These are phyloP conservation scores for Psilopogon haemacephalus DNA, from an alignment of 2,113 vertebrate genomes.

Conservation along the genomic window DNA sequence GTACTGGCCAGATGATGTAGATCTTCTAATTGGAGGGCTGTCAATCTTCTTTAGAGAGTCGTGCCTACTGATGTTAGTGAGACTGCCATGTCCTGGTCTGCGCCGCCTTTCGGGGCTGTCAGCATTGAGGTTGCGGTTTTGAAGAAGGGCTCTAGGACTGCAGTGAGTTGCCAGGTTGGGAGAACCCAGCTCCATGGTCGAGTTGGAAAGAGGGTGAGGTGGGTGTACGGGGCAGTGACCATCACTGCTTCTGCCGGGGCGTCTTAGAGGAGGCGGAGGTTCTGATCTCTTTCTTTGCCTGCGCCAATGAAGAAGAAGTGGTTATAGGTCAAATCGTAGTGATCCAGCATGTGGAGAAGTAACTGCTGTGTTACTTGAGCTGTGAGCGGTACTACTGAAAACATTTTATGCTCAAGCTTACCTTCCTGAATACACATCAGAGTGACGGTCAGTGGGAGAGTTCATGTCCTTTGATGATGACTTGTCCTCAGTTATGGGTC, in stretches of 20 bases:
- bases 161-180: conserved; percentile 83
- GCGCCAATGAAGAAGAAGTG: conserved; percentile 1
- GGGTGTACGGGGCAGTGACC: conserved; percentile 88
- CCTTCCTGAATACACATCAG: conserved; percentile 88
- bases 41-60: conserved; percentile 95
- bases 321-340: background rate
- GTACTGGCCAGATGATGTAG: conserved; percentile 96
- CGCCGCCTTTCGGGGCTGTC: conserved; percentile 91
- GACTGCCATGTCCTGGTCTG: conserved; percentile 87
- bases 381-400: background rate
- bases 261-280: conserved; percentile 83
- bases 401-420: conserved; percentile 21
- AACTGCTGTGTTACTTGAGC: background rate
- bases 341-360: background rate
- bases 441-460: conserved; percentile 88
- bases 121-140: conserved; percentile 81
- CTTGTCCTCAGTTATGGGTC: conserved; percentile 91
- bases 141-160: conserved; percentile 86
- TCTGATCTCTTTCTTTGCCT: conserved; percentile 92
- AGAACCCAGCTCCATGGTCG: conserved; percentile 85
- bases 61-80: conserved; percentile 92
- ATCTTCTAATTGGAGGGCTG: conserved; percentile 94
- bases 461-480: conserved; percentile 89
- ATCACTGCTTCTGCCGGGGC: conserved; percentile 87
- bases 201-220: conserved; percentile 83